Percentiles rank a stretch among this genome's conserved stretches.
phyloP scores from a whole-genome alignment of 2,888 invertebrate species.

The Chelonus formosanus region DNA sequence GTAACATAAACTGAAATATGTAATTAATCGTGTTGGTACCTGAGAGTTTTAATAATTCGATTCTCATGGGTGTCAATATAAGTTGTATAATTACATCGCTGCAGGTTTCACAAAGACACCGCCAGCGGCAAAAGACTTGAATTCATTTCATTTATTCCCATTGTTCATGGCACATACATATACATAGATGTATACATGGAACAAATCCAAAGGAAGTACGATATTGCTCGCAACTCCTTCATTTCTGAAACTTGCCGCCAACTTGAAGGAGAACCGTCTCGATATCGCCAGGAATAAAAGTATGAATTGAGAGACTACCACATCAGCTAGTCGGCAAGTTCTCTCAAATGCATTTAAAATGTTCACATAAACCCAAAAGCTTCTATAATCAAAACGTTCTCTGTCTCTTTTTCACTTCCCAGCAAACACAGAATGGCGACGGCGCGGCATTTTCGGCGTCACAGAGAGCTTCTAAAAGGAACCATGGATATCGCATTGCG shows the following conservation, averaged over 20 bases:
- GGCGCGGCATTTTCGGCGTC: conserved; percentile 38
- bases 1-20: too few relatives aligned
- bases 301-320: conserved; percentile 19
- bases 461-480: conserved; percentile 54
- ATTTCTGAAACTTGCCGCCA: conserved; percentile 13
- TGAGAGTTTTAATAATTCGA: too few relatives aligned
- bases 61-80: conserved; percentile 1
- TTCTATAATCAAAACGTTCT: conserved; percentile 35
- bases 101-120: conserved; percentile 20
- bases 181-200: not conserved
- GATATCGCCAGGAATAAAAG: conserved; percentile 18
- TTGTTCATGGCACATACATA: not conserved
- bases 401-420: conserved; percentile 16
- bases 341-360: conserved; percentile 29
- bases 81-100: conserved; percentile 18
- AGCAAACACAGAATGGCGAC: conserved; percentile 23
- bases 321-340: conserved; percentile 16
- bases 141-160: conserved; percentile 3
- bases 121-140: conserved; percentile 9
- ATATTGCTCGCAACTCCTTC: conserved; percentile 14
- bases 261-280: conserved; percentile 10
- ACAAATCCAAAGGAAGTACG: conserved; percentile 3
- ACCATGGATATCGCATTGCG: conserved; percentile 64
- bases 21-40: too few relatives aligned
- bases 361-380: conserved; percentile 31